Evolutionary conservation across 2,797 vertebrate genomes (phyloP).

Genomic region (Heteromormyrus szaboi): DNA sequence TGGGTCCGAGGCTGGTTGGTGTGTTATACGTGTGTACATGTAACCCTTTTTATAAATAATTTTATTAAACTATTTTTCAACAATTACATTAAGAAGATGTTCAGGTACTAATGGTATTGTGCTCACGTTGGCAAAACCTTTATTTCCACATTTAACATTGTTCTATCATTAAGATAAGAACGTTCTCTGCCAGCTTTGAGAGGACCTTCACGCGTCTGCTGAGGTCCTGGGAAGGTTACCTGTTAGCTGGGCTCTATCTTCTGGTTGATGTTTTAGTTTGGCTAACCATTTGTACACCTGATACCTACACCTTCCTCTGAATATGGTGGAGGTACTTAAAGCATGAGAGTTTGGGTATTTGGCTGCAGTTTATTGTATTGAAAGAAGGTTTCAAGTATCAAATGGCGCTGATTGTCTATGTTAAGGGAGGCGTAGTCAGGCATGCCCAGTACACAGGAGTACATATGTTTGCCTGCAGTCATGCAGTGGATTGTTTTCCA

Average conservation of each 20-base stretch:
- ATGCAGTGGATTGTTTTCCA: not conserved
- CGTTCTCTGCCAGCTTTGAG: not conserved
- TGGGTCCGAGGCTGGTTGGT: not conserved
- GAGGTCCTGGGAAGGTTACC: not conserved
- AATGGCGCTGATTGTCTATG: not conserved
- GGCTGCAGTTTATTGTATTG: not conserved
- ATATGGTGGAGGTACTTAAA: not conserved
- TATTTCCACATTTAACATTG: not conserved
- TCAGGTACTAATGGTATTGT: not conserved
- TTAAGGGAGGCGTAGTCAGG: not conserved
- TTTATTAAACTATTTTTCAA: not conserved
- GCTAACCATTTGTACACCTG: not conserved
- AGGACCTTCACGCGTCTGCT: not conserved
- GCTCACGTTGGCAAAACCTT: not conserved
- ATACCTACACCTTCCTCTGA: not conserved
- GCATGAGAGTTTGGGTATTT: not conserved
- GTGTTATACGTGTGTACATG: not conserved
- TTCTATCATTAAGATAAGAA: not conserved
- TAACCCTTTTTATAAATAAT: not conserved
- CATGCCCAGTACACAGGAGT: not conserved
- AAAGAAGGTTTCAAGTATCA: not conserved
- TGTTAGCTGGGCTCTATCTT: not conserved
- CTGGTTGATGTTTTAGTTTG: not conserved
- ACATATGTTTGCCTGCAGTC: not conserved
- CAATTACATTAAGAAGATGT: not conserved